Evolutionary conservation across 1,140 invertebrate species (phyloP), one percentile per base, ranked within the genome.

Genomic region (Drosophila melanogaster): DNA sequence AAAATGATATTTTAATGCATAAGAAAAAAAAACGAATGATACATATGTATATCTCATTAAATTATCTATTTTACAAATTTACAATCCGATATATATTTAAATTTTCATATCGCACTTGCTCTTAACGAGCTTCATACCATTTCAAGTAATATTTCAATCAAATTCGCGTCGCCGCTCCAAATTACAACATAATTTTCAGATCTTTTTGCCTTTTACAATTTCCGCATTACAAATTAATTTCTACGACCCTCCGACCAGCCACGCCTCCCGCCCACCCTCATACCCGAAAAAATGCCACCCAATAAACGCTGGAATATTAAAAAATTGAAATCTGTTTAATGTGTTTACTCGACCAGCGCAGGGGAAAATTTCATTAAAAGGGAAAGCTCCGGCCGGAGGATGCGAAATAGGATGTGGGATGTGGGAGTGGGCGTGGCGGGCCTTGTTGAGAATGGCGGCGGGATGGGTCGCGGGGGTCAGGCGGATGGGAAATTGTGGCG

Each of bases 191-290:
- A 57, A 70, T 70, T 70, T 70, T 70, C 66, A 47, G 43, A 70
- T 70, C 51, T 70, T 70, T 70, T 70, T 35, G 64, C 66, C 43
- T 83, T 74, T 67, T 49, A 67, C 75, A 83, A 81, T 84, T 83
- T 83, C 80, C 79, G 75, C 51, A 75, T 83, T 83, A 66, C 47
- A 84, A 84, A 85, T 84, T 79, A 84, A 84, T 85, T 84, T 84
- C 49, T 44, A 49, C 66, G 50, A 55, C 59, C 59, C 44, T 10
- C 14, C 12, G 37, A 12, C 12, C 37, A 1, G 7, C 30, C 30
- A 30, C 30, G 6, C 26, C 37, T 33, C 26, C 24, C 14, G 3
- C 11, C 30, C 33, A 14, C 33, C 38, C 38, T 3, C 22, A 22
- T 8, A 4, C 12, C 12, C 22, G 22, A 22, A 46, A 58, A 54